These are phyloP conservation scores for Eulemur rubriventer DNA, from an alignment of 2,797 vertebrate genomes.

Conservation along the genomic window DNA sequence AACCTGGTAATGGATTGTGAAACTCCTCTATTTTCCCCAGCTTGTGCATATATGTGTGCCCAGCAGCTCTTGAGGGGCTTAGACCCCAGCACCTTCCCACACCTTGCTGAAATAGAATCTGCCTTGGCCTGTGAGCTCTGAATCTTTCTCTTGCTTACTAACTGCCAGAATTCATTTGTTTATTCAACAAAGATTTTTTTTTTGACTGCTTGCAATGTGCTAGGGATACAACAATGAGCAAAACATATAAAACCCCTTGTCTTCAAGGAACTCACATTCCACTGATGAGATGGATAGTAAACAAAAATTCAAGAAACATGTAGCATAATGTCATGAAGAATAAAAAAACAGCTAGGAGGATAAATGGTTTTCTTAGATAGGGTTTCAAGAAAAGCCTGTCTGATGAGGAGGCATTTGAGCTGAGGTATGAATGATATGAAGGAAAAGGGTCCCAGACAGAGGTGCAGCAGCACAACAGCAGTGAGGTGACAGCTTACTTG, in stretches of 20 bases:
- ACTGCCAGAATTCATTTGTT: not conserved
- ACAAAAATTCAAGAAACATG: not conserved
- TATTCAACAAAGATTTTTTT: not conserved
- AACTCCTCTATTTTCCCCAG: not conserved
- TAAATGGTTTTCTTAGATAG: not conserved
- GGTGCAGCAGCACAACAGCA: not conserved
- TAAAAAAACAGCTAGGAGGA: not conserved
- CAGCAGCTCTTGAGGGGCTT: not conserved
- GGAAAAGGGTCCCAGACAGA: not conserved
- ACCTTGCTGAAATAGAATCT: not conserved
- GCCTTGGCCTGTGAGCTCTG: not conserved
- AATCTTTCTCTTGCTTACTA: not conserved
- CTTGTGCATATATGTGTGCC: not conserved
- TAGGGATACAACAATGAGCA: not conserved
- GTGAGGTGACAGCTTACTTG: not conserved
- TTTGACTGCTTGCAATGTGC: not conserved
- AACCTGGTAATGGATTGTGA: not conserved
- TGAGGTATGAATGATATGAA: not conserved
- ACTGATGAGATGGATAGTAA: not conserved
- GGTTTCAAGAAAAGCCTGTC: not conserved
- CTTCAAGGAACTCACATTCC: not conserved
- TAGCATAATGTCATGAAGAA: not conserved
- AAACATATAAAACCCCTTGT: not conserved
- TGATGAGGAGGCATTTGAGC: not conserved
- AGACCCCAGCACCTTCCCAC: not conserved